phyloP scores from a whole-genome alignment of 2,888 invertebrate genomes.

The Drosophila longiperda region DNA sequence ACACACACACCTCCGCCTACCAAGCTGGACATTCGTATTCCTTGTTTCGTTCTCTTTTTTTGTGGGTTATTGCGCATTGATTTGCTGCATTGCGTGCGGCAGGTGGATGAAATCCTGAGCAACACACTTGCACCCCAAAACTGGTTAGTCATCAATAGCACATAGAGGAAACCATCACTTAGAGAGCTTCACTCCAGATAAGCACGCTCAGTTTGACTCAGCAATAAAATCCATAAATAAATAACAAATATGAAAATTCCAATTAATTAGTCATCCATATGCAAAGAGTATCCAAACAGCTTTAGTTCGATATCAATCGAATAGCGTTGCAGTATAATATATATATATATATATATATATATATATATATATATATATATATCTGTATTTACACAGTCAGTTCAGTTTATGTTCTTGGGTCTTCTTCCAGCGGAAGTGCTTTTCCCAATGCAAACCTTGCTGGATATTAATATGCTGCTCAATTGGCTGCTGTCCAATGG shows the following conservation, averaged over 20 bases:
- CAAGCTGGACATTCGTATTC: slow-evolving; percentile 46
- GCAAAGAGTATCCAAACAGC: neutral
- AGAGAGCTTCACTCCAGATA: slow-evolving; percentile 20
- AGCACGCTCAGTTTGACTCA: neutral
- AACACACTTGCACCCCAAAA: neutral
- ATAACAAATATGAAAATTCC: neutral
- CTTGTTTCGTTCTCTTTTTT: slow-evolving; percentile 8
- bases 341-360: too few species aligned
- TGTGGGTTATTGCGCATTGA: slow-evolving; percentile 58
- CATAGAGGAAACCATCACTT: slow-evolving; percentile 21
- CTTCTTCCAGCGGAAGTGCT: neutral
- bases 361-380: too few species aligned
- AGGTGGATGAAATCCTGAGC: slow-evolving; percentile 42
- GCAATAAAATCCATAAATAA: neutral
- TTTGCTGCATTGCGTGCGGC: slow-evolving; percentile 62
- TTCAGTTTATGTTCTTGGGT: neutral
- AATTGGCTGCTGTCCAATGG: slow-evolving; percentile 25
- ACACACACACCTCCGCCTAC: neutral
- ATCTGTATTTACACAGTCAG: too few species aligned
- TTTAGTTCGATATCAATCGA: neutral
- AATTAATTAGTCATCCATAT: slow-evolving; percentile 1
- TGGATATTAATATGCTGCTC: neutral
- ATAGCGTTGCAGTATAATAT: neutral
- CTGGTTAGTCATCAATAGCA: slow-evolving; percentile 45
- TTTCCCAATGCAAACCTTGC: neutral